Conservation (phyloP, 2,113 vertebrate species). For the Arothron firmamentum region DNA sequence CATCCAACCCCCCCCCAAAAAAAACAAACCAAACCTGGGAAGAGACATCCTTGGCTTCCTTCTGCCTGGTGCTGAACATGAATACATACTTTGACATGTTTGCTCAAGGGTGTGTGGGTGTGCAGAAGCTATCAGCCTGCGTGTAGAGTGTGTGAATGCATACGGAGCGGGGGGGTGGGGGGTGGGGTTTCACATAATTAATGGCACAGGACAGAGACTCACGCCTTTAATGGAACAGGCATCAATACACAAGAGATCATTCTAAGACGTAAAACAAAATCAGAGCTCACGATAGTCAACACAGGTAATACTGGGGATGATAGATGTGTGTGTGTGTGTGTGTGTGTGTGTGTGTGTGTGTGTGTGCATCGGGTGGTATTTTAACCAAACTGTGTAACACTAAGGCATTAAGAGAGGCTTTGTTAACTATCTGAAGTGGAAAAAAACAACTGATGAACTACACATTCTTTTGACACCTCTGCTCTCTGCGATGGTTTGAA, state of each 20-base stretch:
- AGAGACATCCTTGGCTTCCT: slow-evolving; percentile 44
- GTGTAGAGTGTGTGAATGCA: slow-evolving; percentile 34
- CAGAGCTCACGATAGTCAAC: slow-evolving; percentile 51
- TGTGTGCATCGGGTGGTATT: slow-evolving; percentile 20
- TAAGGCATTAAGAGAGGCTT: slow-evolving; percentile 74
- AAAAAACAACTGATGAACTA: slow-evolving; percentile 57
- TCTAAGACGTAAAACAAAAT: slow-evolving; percentile 44
- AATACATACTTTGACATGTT: slow-evolving; percentile 47
- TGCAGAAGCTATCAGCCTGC: slow-evolving; percentile 40
- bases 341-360: slow-evolving; percentile 11
- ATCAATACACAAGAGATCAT: slow-evolving; percentile 37
- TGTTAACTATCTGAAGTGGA: slow-evolving; percentile 55
- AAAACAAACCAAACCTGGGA: slow-evolving; percentile 26
- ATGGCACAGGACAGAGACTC: slow-evolving; percentile 55
- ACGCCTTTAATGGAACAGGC: slow-evolving; percentile 45
- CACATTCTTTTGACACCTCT: slow-evolving; percentile 70
- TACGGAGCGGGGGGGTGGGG: slow-evolving; percentile 46
- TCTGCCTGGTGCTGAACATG: slow-evolving; percentile 48
- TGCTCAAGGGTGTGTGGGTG: slow-evolving; percentile 30
- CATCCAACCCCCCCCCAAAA: slow-evolving; percentile 33
- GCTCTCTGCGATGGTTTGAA: slow-evolving; percentile 27
- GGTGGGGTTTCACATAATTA: slow-evolving; percentile 49
- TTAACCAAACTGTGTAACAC: slow-evolving; percentile 58
- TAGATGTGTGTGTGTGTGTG: slow-evolving; percentile 16
- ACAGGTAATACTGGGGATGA: slow-evolving; percentile 48